Evolutionary conservation across 2,888 invertebrate genomes (phyloP), one percentile per base, ranked within the genome.

Genomic region (Sceliomorpha sp.): DNA sequence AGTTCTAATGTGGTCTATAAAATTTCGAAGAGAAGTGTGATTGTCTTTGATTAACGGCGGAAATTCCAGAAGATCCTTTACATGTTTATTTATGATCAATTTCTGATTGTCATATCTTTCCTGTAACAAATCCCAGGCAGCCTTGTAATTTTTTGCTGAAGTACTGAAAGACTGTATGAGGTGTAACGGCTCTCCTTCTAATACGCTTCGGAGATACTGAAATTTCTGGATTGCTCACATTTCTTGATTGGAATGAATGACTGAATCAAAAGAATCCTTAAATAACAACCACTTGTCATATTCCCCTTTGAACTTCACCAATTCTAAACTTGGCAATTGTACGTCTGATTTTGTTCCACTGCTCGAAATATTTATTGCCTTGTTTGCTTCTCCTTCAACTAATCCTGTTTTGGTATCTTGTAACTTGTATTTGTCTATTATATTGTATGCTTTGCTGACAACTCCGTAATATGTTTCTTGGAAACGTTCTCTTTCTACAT

Each of bases 281-380:
- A 51, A 51, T 4, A 51, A 37, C 1, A 51, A n/a, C 51, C 39
- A 51, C 3, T 51, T 37, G 6, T 37, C 3, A 13, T 10, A 39
- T 9, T 39, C 29, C 8, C 39, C 51, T 8, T 39, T 17, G 13
- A 51, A 51, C 5, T 37, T 27, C 7, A 17, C 12, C 10, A 45
- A 20, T 8, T 47, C 32, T 7, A 47, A 1, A 5, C 12, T 20
- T 34, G 47, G 34, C 8, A 32, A 29, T 32, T 45, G 6, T 10
- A 2, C 9, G 6, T 42, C 26, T 12, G 12, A n/a, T n/a, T n/a
- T n/a, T n/a, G n/a, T n/a, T n/a, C n/a, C n/a, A n/a, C n/a, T n/a
- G n/a, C n/a, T n/a, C n/a, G n/a, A n/a, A n/a, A n/a, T n/a, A n/a
- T n/a, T n/a, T n/a, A n/a, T n/a, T n/a, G n/a, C n/a, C n/a, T n/a